Conservation (phyloP, 1,140 invertebrate genomes). For the Neuroterus valhalla region DNA sequence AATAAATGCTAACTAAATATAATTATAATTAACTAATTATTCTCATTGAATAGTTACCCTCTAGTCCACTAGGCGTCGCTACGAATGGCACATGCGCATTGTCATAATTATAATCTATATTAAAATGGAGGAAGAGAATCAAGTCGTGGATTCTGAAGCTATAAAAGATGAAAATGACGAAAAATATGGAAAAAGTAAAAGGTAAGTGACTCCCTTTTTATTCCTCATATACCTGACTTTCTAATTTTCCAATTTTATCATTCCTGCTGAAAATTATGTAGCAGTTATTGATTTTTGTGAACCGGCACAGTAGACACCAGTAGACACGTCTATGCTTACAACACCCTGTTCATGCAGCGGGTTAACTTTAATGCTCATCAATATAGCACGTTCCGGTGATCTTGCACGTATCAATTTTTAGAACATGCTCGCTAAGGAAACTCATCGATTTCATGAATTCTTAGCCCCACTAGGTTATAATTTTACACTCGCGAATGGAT, state of each 20-base stretch:
- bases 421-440: slow-evolving; percentile 11
- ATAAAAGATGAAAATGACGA: slow-evolving; percentile 69
- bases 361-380: slow-evolving; percentile 24
- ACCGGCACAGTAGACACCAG: slow-evolving; percentile 17
- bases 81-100: slow-evolving; percentile 52
- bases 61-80: not conserved
- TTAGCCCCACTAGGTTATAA: not conserved
- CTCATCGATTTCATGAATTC: slow-evolving; percentile 6
- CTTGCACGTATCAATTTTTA: slow-evolving; percentile 19
- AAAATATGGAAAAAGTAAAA: slow-evolving; percentile 68
- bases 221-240: not conserved
- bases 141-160: slow-evolving; percentile 64
- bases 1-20: not conserved
- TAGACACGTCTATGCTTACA: not conserved
- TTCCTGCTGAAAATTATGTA: not conserved
- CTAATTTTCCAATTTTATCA: not conserved
- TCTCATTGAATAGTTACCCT: not conserved
- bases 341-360: not conserved
- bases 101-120: slow-evolving; percentile 69
- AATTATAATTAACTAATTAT: not conserved
- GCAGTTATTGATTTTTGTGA: not conserved
- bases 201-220: slow-evolving; percentile 50
- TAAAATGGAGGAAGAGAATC: slow-evolving; percentile 73
- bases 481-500: not conserved
- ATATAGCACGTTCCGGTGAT: not conserved